These are phyloP conservation scores for Macrobrachium rosenbergii DNA, from an alignment of 1,140 invertebrate genomes.

Conservation along the genomic window DNA sequence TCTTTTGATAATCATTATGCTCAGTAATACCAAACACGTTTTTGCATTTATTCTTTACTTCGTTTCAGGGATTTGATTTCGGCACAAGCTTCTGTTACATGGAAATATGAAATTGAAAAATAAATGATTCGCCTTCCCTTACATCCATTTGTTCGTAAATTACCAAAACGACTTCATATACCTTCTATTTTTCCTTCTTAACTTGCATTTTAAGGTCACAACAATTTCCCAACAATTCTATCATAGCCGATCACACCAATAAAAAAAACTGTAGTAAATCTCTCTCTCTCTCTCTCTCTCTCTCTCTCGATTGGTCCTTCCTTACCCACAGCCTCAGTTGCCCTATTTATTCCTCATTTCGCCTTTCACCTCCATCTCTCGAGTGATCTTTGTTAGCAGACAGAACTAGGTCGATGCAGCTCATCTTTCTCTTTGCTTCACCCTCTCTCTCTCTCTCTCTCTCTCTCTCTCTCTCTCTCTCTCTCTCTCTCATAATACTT, in stretches of 20 bases:
- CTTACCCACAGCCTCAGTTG: not conserved
- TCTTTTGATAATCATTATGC: no score
- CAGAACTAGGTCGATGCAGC: not conserved
- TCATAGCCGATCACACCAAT: no score
- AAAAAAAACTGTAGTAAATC: no score
- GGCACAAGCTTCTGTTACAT: no score
- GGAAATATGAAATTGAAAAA: no score
- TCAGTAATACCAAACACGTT: no score
- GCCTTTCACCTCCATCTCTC: not conserved
- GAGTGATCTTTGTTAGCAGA: not conserved
- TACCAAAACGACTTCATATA: not conserved
- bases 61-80: no score
- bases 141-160: not conserved
- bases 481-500: not conserved
- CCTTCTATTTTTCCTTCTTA: not conserved
- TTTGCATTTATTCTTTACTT: no score
- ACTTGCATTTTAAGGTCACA: no score
- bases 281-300: not conserved
- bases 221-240: no score
- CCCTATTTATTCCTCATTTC: not conserved
- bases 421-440: not conserved
- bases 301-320: not conserved
- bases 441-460: slow-evolving; percentile 19
- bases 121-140: not conserved
- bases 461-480: slow-evolving; percentile 3